Evolutionary conservation across 2,888 invertebrate genomes (phyloP), one percentile per base, ranked within the genome.

Genomic region (Sesamia inferens): DNA sequence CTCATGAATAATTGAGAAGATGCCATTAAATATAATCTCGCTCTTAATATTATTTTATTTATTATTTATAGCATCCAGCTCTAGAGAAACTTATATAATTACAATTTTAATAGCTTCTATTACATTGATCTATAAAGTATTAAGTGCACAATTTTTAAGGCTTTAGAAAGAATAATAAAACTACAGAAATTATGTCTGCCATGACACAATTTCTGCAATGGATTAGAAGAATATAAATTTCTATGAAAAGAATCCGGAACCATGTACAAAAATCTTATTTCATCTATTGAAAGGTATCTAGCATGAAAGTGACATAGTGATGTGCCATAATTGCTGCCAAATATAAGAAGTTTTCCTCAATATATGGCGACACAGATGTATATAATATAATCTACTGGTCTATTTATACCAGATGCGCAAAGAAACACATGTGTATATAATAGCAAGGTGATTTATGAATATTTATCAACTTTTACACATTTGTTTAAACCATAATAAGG

Each of bases 401-500:
- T 54, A n/a, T 54, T 10, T 31, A 55, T 69, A 22, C 44, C 39
- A 62, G 69, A 79, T 61, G 69, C 22, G 59, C 48, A 55, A 59
- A 61, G n/a, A 57, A 63, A 61, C 22, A 80, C 75, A 80, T 51
- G 55, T 71, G 64, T 70, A 68, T 2, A 61, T 57, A 57, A 59
- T 76, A 70, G 71, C 71, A 74, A 81, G 61, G 71, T 71, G 64
- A 72, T 54, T 64, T 74, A 81, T 79, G 58, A 75, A 79, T 81
- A 82, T 61, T 78, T 68, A 81, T 63, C 39, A 64, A 81, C 79
- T 71, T 84, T 80, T 81, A 75, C 72, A 82, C 84, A 83, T 85
- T 85, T 81, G 79, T 79, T 74, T 73, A 83, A 75, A 86, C 59
- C 76, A 72, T 77, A 86, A 86, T 86, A 84, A 80, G 87, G 84